Conservation (phyloP, 2,113 vertebrate species). For the Crocuta crocuta region DNA sequence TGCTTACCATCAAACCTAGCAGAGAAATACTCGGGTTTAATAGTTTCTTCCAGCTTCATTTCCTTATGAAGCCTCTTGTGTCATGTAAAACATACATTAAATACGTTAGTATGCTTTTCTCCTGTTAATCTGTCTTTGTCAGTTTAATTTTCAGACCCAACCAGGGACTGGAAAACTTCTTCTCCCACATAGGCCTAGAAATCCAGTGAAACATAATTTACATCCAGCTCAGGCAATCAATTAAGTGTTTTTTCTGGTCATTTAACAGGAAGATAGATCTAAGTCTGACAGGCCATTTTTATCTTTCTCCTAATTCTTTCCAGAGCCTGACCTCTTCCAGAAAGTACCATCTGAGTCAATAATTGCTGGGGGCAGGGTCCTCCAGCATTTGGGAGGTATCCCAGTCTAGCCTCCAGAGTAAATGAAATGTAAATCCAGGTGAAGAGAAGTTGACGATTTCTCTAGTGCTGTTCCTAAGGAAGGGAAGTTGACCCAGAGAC, state of each 20-base stretch:
- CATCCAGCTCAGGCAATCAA: background rate
- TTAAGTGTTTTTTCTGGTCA: background rate
- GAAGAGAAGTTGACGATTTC: background rate
- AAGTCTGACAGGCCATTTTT: background rate
- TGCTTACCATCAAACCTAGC: background rate
- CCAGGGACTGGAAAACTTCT: background rate
- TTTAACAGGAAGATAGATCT: background rate
- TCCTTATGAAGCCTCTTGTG: background rate
- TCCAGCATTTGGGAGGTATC: background rate
- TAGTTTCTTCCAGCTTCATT: background rate
- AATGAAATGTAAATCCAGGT: background rate
- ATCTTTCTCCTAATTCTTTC: background rate
- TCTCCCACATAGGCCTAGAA: background rate
- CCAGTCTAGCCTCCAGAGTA: background rate
- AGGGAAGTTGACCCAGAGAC: background rate
- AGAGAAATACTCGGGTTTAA: background rate
- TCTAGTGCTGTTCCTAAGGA: background rate
- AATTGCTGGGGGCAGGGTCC: background rate
- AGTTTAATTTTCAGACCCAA: background rate
- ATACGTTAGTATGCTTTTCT: background rate
- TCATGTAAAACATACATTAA: background rate
- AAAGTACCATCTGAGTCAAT: background rate
- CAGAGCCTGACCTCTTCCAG: background rate
- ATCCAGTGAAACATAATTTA: background rate
- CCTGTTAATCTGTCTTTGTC: background rate